Base-by-base conservation (phyloP, 2,113 vertebrate genomes). In the Rhagologus leucostigma region DNA sequence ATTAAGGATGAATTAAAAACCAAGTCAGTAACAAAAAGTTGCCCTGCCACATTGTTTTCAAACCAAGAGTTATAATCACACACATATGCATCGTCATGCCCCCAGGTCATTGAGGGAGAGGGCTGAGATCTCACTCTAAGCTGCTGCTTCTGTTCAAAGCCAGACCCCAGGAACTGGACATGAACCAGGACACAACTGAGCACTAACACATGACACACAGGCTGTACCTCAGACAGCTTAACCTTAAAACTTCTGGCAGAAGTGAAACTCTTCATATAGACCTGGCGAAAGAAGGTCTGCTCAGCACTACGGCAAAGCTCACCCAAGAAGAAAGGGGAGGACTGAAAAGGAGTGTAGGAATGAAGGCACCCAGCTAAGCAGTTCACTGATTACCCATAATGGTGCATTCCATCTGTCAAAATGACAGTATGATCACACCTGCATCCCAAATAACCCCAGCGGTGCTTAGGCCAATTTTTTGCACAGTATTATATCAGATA, bases 51-150 rank as follows among this genome's bases (percentile, higher is more conserved):
- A 22, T n/a, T 37, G 29, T 57, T 60, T 92, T 47, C 42, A 83
- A 91, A 16, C 21, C 24, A 69, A 32, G 26, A 71, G 3, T 46
- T 89, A 21, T 24, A 64, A 39, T 46, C n/a, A 67, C 23, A 49
- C 7, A 16, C 16, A 39, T 2, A 11, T 3, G 7, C 19, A 76
- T 16, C 13, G 2, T 21, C 16, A 13, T 32, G 13, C 1, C 19
- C 10, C 9, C 42, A 8, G 11, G 22, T 33, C 49, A 39, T 18
- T n/a, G 22, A 20, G 39, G 21, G 20, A 16, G 19, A 24, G 16
- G 37, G 35, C 22, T 49, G 37, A 83, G 41, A 21, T 41, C 27
- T 77, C 35, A 42, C 30, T 22, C 35, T 10, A 24, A 63, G 49
- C 12, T 50, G 10, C 2, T 68, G 21, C 27, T 19, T 81, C 29